Base-by-base conservation (phyloP, 2,888 invertebrate genomes). In the Dasysyrphus albostriatus region DNA sequence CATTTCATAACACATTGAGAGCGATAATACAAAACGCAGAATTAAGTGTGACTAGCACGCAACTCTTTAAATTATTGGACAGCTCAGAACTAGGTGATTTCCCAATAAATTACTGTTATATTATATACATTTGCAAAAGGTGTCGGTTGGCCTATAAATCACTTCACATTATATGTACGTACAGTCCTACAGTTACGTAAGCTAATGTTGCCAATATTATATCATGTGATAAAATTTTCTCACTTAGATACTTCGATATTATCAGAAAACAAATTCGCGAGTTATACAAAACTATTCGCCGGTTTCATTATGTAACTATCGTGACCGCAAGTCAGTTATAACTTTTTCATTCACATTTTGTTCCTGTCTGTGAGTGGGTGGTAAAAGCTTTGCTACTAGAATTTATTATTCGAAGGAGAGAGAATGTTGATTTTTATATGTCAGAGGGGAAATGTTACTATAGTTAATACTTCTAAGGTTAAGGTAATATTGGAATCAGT, bases 31-130 rank as follows among this genome's bases (percentile, higher is more conserved):
- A 67, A 67, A 77, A 73, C 67, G 59, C 49, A 39, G 39, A 34
- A 77, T 74, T 61, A 69, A 61, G 58, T 77, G 73, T 82, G 61
- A 77, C 70, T 70, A 24, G 58, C 85, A 81, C 85, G 81, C 81
- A 76, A 84, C 67, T 47, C 39, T 39, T 69, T 14, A 47, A 39
- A 39, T 65, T 24, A 16, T 29, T 32, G 29, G 24, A 3, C 5
- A 44, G n/a, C 59, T 42, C 8, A 51, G 6, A 51, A 12, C 14
- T 14, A 51, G 67, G 69, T 63, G 54, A 75, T 75, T 75, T 80
- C 34, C 39, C 19, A 67, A 37, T 61, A 69, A 81, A 75, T 63
- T 16, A 74, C 32, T 61, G 19, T 10, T 51, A 44, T 29, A 32
- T 5, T 32, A 32, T 7, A 32, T 6, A 34, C 51, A 16, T 65